Percentiles rank a stretch among this genome's conserved stretches.
Conservation (phyloP, 2,797 vertebrate species). For the Pangasius macronema region DNA sequence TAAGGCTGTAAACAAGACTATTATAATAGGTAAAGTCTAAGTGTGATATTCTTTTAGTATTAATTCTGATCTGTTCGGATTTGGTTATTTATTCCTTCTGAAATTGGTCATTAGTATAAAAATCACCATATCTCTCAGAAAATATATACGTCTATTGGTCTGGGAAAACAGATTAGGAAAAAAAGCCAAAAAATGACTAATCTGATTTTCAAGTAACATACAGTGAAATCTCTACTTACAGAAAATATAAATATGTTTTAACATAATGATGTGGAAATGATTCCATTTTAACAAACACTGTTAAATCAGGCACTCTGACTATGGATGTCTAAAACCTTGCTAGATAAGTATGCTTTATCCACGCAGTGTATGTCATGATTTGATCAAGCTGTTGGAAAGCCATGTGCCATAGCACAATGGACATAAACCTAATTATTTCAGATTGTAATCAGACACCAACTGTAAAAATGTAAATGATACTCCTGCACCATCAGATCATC, state of each 20-base stretch:
- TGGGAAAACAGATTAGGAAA: neutral
- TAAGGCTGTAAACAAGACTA: neutral
- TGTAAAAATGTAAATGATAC: neutral
- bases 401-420: neutral
- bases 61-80: neutral
- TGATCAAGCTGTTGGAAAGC: neutral
- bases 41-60: neutral
- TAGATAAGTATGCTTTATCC: neutral
- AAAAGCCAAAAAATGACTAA: neutral
- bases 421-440: neutral
- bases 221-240: neutral
- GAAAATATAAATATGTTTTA: neutral
- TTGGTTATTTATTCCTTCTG: neutral
- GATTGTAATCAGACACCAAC: neutral
- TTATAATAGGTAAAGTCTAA: neutral
- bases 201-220: neutral
- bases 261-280: neutral
- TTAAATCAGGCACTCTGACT: neutral
- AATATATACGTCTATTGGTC: neutral
- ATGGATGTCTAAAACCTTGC: neutral
- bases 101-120: neutral
- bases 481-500: neutral
- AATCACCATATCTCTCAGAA: neutral
- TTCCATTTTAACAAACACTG: neutral
- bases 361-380: neutral